Percentiles rank a stretch among this genome's conserved stretches.
Evolutionary conservation across 1,140 invertebrate genomes (phyloP).

Genomic region (Cyclina sinensis): DNA sequence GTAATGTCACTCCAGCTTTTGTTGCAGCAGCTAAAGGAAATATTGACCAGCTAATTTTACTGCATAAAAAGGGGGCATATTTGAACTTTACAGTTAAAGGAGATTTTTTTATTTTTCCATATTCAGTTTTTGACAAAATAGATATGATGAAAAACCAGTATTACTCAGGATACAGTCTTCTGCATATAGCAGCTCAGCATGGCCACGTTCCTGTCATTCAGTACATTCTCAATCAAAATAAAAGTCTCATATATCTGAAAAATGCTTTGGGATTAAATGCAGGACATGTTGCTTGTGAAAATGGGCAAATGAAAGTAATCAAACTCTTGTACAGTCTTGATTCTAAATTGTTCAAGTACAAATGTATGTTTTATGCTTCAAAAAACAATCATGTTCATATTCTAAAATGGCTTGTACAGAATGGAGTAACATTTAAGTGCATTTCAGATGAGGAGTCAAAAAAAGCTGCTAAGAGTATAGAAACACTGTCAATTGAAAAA

Average conservation of each 20-base stretch:
- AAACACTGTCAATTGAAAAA: background rate
- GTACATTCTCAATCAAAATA: background rate
- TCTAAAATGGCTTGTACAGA: background rate
- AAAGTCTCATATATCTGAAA: background rate
- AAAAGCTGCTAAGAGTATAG: background rate
- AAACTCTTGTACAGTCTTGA: background rate
- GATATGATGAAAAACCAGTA: conserved; percentile 22
- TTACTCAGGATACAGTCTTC: conserved; percentile 28
- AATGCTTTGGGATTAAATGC: background rate
- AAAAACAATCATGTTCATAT: conserved; percentile 19
- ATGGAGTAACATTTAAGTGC: background rate
- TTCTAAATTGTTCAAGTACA: background rate
- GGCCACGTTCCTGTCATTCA: background rate
- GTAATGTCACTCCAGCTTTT: conserved; percentile 15
- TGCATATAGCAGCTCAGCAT: conserved; percentile 44
- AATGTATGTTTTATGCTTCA: conserved; percentile 32
- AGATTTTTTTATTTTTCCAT: background rate
- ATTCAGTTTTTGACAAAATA: background rate
- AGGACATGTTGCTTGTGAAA: conserved; percentile 38
- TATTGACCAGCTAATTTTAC: conserved; percentile 20
- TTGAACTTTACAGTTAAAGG: background rate
- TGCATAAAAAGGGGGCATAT: conserved; percentile 32
- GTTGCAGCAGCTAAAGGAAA: conserved; percentile 37
- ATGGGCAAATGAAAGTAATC: background rate
- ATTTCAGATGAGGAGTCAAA: background rate